Conservation (phyloP, 2,797 vertebrate genomes). For the Sorex maritimensis region DNA sequence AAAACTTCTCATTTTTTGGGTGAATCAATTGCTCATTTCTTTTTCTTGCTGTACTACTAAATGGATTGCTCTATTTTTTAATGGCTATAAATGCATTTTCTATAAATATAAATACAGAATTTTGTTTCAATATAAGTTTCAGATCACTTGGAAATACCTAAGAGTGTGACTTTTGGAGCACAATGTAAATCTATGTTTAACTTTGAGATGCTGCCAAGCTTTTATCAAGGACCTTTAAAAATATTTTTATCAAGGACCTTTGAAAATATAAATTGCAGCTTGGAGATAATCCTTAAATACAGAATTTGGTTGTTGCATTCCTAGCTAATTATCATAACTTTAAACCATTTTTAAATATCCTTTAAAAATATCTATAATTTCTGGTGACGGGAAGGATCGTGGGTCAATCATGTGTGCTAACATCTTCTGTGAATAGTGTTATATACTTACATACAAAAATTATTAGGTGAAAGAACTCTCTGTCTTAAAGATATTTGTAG, state of each 20-base stretch:
- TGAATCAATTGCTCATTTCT: neutral
- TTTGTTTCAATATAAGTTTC: neutral
- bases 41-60: neutral
- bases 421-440: neutral
- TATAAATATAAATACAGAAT: neutral
- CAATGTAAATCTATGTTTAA: neutral
- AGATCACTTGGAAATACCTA: slow-evolving; percentile 4
- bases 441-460: neutral
- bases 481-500: neutral
- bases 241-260: neutral
- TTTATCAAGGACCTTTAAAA: neutral
- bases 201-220: neutral
- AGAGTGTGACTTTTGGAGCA: neutral
- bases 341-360: slow-evolving; percentile 4
- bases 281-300: slow-evolving; percentile 41
- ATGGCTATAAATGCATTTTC: neutral
- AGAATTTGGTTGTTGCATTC: slow-evolving; percentile 8
- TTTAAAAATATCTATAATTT: slow-evolving; percentile 30
- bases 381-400: neutral
- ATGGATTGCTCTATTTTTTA: slow-evolving; percentile 9
- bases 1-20: neutral
- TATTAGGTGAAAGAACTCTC: neutral
- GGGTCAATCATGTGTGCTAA: neutral
- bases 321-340: slow-evolving; percentile 38
- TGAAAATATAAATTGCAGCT: neutral